These are phyloP conservation scores for Aurelia coerulea DNA, from an alignment of 30 jellyfish, hydroid and myxozoan genomes.

Conservation along the genomic window DNA sequence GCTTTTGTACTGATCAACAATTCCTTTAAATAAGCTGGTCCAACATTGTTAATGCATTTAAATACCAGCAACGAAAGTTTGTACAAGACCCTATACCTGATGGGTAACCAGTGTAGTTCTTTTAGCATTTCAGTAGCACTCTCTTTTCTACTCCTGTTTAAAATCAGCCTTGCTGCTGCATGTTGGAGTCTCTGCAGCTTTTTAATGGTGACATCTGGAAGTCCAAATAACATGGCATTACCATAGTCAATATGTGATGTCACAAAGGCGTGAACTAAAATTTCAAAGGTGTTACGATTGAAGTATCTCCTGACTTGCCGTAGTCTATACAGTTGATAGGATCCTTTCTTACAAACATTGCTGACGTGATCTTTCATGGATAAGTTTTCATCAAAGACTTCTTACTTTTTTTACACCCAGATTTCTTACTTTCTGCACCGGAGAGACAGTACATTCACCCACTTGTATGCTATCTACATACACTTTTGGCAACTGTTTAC, in stretches of 20 bases:
- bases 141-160: too few species aligned
- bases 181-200: too few species aligned
- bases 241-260: background rate
- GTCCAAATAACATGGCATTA: too few species aligned
- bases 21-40: conserved; percentile 52
- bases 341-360: background rate
- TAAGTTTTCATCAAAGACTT: background rate
- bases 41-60: conserved; percentile 30
- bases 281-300: background rate
- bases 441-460: background rate
- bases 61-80: too few species aligned
- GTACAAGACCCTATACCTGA: too few species aligned
- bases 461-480: background rate
- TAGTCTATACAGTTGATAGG: background rate
- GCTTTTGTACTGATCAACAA: conserved; percentile 33
- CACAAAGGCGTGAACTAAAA: background rate
- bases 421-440: background rate
- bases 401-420: background rate
- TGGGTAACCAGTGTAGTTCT: too few species aligned
- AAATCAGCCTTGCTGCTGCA: too few species aligned
- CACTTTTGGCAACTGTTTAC: conserved; percentile 4
- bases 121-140: too few species aligned
- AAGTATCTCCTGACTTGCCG: background rate
- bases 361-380: background rate
- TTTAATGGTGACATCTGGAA: too few species aligned